A percentile compares a stretch with the other conserved stretches of the same genome.
phyloP scores from a whole-genome alignment of 2,113 vertebrate genomes.

The Aphyosemion australe region DNA sequence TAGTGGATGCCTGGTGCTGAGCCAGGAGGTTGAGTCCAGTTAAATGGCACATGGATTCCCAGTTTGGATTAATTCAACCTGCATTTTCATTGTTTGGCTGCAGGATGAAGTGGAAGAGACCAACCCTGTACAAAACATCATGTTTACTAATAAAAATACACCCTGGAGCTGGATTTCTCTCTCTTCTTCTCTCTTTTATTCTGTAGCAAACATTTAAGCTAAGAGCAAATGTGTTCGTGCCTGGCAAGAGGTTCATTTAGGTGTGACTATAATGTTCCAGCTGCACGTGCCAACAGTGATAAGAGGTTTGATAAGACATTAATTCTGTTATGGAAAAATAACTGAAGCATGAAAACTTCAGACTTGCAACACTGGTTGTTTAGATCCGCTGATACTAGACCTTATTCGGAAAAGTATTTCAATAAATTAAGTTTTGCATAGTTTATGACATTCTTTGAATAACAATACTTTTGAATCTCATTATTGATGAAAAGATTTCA shows the following conservation, averaged over 20 bases:
- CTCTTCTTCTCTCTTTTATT: slow-evolving; percentile 43
- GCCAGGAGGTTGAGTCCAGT: slow-evolving; percentile 73
- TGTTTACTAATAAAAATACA: slow-evolving; percentile 76
- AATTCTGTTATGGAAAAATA: slow-evolving; percentile 55
- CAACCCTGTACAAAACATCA: slow-evolving; percentile 62
- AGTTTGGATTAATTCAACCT: slow-evolving; percentile 74
- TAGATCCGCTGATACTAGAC: slow-evolving; percentile 45
- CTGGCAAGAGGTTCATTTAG: slow-evolving; percentile 58
- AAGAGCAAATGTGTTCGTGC: slow-evolving; percentile 68
- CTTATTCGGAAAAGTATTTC: slow-evolving; percentile 1
- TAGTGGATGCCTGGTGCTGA: slow-evolving; percentile 69
- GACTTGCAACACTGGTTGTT: slow-evolving; percentile 40
- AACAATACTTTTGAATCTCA: neutral
- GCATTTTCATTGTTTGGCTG: slow-evolving; percentile 65
- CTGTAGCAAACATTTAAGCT: slow-evolving; percentile 34
- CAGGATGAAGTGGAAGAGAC: slow-evolving; percentile 66
- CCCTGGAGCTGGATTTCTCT: slow-evolving; percentile 35
- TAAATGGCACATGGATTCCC: slow-evolving; percentile 77
- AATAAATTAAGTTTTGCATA: neutral
- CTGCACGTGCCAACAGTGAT: slow-evolving; percentile 44
- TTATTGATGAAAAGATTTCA: neutral
- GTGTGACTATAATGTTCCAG: slow-evolving; percentile 67
- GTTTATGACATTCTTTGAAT: neutral
- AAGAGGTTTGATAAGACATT: slow-evolving; percentile 57
- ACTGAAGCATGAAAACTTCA: slow-evolving; percentile 40